These are phyloP conservation scores for Ginglymostoma cirratum DNA, from an alignment of 2,113 vertebrate genomes.

Conservation along the genomic window DNA sequence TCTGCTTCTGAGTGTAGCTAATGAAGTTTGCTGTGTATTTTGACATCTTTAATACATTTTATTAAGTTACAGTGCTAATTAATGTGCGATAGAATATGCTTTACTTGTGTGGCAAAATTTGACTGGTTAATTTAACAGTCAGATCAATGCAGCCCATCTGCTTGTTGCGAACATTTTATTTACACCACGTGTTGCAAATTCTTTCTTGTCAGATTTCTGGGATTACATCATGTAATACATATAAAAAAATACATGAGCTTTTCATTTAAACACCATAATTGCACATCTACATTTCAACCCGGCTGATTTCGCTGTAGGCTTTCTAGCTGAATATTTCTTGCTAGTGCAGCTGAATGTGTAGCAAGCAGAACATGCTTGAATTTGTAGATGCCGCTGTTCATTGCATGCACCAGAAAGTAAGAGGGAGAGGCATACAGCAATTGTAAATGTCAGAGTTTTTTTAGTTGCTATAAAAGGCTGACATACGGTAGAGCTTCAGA, in stretches of 20 bases:
- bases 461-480: background rate
- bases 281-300: background rate
- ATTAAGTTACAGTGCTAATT: background rate
- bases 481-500: background rate
- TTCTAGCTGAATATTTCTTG: background rate
- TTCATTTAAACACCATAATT: background rate
- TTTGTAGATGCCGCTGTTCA: background rate
- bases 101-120: background rate
- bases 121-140: background rate
- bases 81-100: background rate
- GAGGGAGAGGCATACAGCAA: background rate
- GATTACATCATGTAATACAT: background rate
- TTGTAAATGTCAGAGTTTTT: background rate
- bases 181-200: background rate
- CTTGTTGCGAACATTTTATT: background rate
- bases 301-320: background rate
- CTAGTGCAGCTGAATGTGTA: background rate
- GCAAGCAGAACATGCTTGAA: no score
- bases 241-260: background rate
- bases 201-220: background rate
- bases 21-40: background rate
- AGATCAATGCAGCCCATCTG: conserved; percentile 6
- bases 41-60: conserved; percentile 6
- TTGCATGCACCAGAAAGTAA: background rate
- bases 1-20: background rate